Conservation (phyloP, 2,888 invertebrate genomes). For the Rhodophaea formosa region DNA sequence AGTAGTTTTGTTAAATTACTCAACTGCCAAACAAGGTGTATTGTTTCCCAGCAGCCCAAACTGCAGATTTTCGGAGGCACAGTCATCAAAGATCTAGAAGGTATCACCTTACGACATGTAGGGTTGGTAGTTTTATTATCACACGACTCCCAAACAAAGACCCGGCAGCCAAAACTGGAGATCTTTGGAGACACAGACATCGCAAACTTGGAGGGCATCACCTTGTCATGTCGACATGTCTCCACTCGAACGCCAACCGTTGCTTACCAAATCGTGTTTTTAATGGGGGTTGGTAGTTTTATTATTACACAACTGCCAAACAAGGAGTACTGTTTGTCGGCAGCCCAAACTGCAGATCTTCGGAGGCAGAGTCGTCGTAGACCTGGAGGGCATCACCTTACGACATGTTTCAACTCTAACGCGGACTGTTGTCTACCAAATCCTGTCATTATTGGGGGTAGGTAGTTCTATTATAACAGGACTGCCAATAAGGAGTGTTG, state of each 20-base stretch:
- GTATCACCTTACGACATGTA: conserved; percentile 54
- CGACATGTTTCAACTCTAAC: conserved; percentile 59
- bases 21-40: too few relatives aligned
- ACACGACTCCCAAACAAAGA: too few relatives aligned
- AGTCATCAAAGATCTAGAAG: conserved; percentile 59
- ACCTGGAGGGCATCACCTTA: conserved; percentile 57
- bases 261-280: conserved; percentile 64
- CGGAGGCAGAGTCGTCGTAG: conserved; percentile 58
- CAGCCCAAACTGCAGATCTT: conserved; percentile 65
- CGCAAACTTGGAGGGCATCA: conserved; percentile 59
- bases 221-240: conserved; percentile 62
- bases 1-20: conserved; percentile 24
- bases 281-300: conserved; percentile 57
- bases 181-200: conserved; percentile 58
- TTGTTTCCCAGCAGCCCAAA: conserved; percentile 50
- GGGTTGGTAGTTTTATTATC: too few relatives aligned
- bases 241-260: conserved; percentile 61
- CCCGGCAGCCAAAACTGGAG: conserved; percentile 64
- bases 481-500: too few relatives aligned
- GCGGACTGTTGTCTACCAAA: conserved; percentile 67
- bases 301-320: too few relatives aligned
- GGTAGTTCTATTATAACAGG: too few relatives aligned
- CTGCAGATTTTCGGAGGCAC: conserved; percentile 61
- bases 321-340: conserved; percentile 25
- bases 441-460: conserved; percentile 65